A percentile compares a stretch with the other conserved stretches of the same genome.
Evolutionary conservation across 2,888 invertebrate species (phyloP).

Genomic region (Torymus aiolomorphi): DNA sequence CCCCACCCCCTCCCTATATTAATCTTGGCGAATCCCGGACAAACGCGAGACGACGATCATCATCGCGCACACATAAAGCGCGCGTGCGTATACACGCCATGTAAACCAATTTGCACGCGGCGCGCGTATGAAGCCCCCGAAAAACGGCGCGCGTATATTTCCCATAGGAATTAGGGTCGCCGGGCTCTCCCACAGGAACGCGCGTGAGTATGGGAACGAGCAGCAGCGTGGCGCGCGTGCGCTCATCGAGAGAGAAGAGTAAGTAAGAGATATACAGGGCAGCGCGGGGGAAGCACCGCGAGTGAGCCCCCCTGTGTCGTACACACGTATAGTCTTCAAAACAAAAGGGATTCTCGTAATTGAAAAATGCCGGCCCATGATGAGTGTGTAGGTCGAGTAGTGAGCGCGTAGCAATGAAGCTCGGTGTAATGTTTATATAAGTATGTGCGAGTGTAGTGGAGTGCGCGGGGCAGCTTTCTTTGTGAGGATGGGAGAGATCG

Average conservation of each 20-base stretch:
- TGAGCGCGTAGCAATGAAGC: too few species aligned
- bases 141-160: conserved; percentile 70
- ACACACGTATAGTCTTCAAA: conserved; percentile 9
- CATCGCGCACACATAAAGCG: neutral
- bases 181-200: conserved; percentile 71
- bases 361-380: conserved; percentile 42
- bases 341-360: conserved; percentile 51
- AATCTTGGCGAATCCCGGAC: conserved; percentile 35
- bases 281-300: conserved; percentile 37
- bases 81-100: conserved; percentile 57
- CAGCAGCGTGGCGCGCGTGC: neutral
- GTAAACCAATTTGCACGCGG: conserved; percentile 75
- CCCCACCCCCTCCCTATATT: conserved; percentile 25
- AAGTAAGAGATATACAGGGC: conserved; percentile 12
- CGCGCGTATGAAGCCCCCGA: conserved; percentile 54
- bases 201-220: conserved; percentile 42
- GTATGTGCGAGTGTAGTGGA: too few species aligned
- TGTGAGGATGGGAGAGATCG: neutral
- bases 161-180: conserved; percentile 72
- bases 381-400: neutral
- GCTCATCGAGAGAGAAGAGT: conserved; percentile 9
- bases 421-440: conserved; percentile 1
- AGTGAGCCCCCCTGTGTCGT: neutral
- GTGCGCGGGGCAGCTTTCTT: neutral
- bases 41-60: conserved; percentile 42